phyloP scores from a whole-genome alignment of 1,140 invertebrate species.

The Drosophila kepulauana region DNA sequence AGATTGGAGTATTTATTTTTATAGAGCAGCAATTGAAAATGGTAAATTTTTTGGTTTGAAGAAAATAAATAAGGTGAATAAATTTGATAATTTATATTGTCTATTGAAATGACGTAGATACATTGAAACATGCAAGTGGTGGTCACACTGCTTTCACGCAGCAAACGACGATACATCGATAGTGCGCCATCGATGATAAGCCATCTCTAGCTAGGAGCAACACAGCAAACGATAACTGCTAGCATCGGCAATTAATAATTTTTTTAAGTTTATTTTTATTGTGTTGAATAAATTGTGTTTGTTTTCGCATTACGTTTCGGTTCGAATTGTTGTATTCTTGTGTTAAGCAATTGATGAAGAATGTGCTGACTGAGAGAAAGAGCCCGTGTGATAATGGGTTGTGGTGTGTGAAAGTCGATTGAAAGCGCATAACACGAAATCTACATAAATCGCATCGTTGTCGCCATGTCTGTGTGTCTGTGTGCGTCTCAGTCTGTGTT shows the following conservation, averaged over 20 bases:
- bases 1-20: no score
- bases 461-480: slow-evolving; percentile 27
- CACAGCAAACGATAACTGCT: slow-evolving; percentile 46
- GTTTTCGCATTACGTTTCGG: slow-evolving; percentile 20
- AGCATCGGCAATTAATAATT: slow-evolving; percentile 53
- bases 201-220: slow-evolving; percentile 20
- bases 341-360: slow-evolving; percentile 15
- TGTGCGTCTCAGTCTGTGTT: slow-evolving; percentile 9
- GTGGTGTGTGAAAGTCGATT: slow-evolving; percentile 45
- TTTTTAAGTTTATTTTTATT: slow-evolving; percentile 59
- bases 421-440: slow-evolving; percentile 38
- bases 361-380: background rate
- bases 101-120: no score
- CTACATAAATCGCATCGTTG: slow-evolving; percentile 48
- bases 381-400: slow-evolving; percentile 2
- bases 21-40: no score
- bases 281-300: slow-evolving; percentile 45
- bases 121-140: no score
- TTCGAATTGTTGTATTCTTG: slow-evolving; percentile 17
- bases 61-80: no score
- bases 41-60: no score
- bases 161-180: no score
- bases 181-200: no score
- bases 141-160: no score
- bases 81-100: no score